These are phyloP conservation scores for Streblospio benedicti DNA, from an alignment of 1,140 invertebrate species.

Conservation along the genomic window DNA sequence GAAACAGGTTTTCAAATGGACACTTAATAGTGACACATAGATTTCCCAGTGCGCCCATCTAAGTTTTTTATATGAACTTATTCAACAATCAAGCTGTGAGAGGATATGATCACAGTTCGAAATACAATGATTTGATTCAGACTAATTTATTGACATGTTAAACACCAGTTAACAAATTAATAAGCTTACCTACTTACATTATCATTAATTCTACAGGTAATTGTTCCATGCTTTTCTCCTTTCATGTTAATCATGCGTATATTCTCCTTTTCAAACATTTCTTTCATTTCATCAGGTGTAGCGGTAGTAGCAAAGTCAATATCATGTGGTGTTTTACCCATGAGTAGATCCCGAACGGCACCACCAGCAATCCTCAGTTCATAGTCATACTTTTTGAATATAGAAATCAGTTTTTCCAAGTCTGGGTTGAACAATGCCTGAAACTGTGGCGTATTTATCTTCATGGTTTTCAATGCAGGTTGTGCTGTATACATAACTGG, in stretches of 20 bases:
- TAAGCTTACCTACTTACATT: slow-evolving; percentile 80
- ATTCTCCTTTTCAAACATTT: slow-evolving; percentile 77
- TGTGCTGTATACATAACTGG: too few relatives aligned
- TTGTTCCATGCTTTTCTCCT: slow-evolving; percentile 95
- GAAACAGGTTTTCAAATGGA: too few relatives aligned
- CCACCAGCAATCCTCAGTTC: slow-evolving; percentile 90
- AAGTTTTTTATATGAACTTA: too few relatives aligned
- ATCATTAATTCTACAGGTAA: slow-evolving; percentile 92
- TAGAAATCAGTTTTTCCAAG: slow-evolving; percentile 56
- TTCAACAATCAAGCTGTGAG: too few relatives aligned
- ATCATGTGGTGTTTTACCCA: slow-evolving; percentile 75
- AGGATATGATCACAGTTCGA: too few relatives aligned
- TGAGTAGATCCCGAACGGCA: slow-evolving; percentile 87
- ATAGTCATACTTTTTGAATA: slow-evolving; percentile 76
- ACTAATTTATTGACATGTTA: too few relatives aligned
- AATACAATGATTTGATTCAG: too few relatives aligned
- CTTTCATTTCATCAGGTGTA: slow-evolving; percentile 91
- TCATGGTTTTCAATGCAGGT: too few relatives aligned
- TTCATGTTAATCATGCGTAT: slow-evolving; percentile 85
- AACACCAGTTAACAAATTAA: too few relatives aligned
- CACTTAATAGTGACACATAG: too few relatives aligned
- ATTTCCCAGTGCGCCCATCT: too few relatives aligned
- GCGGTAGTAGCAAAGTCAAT: slow-evolving; percentile 96
- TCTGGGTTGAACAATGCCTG: slow-evolving; percentile 73
- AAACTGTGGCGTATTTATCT: slow-evolving; percentile 54